Percentiles rank a stretch among this genome's conserved stretches.
These are phyloP conservation scores for Hymenopus coronatus DNA, from an alignment of 2,888 invertebrate species.

Conservation along the genomic window DNA sequence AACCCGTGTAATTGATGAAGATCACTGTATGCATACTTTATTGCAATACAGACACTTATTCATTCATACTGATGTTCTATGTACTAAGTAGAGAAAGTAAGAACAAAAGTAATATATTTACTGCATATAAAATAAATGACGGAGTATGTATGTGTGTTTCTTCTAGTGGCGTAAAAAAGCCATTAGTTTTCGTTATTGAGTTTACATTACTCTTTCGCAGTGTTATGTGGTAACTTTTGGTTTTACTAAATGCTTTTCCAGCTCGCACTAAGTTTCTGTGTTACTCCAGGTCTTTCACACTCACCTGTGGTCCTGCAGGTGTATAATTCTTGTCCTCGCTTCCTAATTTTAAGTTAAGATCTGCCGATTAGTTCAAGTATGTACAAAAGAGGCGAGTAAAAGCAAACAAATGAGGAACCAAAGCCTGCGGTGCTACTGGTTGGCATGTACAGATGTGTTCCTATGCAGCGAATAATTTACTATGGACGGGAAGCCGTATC, in stretches of 20 bases:
- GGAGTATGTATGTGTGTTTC: too few relatives aligned
- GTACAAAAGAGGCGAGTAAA: neutral
- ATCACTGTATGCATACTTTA: too few relatives aligned
- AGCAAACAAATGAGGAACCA: neutral
- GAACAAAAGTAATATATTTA: too few relatives aligned
- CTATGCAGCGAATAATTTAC: neutral
- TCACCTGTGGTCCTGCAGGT: neutral
- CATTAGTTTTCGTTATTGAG: too few relatives aligned
- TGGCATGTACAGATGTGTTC: neutral
- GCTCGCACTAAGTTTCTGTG: neutral
- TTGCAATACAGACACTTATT: too few relatives aligned
- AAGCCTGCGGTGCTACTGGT: neutral
- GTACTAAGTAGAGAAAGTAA: too few relatives aligned
- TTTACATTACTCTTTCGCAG: too few relatives aligned
- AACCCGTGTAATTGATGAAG: too few relatives aligned
- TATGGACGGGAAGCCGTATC: neutral
- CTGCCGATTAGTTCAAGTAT: neutral
- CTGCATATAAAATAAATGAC: too few relatives aligned
- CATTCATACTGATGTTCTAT: too few relatives aligned
- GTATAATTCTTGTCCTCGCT: neutral
- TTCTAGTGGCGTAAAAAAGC: too few relatives aligned
- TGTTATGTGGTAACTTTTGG: too few relatives aligned
- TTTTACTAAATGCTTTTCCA: neutral
- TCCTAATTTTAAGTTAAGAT: neutral
- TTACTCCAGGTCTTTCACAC: neutral